Evolutionary conservation across 2,113 vertebrate species (phyloP).

Genomic region (Campylorhamphus procurvoides): DNA sequence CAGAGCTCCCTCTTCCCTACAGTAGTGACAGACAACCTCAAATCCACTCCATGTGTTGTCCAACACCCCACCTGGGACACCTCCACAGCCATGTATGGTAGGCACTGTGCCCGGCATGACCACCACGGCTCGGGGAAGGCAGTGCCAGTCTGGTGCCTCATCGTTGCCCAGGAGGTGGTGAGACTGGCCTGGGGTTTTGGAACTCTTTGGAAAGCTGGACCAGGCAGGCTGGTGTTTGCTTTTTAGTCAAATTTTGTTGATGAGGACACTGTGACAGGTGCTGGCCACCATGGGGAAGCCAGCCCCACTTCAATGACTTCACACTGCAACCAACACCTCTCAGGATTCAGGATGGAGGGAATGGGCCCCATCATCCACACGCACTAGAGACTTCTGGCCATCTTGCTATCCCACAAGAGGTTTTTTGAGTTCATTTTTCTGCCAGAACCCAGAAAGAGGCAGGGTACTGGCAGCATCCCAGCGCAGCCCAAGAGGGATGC

Average conservation of each 20-base stretch:
- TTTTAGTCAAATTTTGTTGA: neutral
- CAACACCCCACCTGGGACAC: neutral
- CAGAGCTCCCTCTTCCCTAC: neutral
- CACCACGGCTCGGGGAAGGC: accelerated
- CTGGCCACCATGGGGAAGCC: accelerated
- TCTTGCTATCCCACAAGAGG: neutral
- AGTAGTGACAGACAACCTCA: neutral
- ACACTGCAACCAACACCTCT: neutral
- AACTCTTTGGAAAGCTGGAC: neutral
- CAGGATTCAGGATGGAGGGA: accelerated
- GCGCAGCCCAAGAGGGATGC: accelerated
- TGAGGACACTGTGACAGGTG: neutral
- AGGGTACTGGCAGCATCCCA: neutral
- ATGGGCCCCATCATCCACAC: accelerated
- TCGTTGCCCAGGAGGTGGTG: neutral
- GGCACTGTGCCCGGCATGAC: accelerated
- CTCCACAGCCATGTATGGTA: accelerated
- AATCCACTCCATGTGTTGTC: accelerated
- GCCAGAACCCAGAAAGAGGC: neutral
- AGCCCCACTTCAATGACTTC: neutral
- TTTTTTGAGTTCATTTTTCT: neutral
- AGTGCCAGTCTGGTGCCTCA: accelerated
- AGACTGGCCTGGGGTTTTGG: neutral
- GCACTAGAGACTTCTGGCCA: neutral
- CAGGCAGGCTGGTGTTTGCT: neutral